These are phyloP conservation scores for Mormyrus hasselquistii DNA, from an alignment of 2,797 vertebrate genomes.

Conservation along the genomic window DNA sequence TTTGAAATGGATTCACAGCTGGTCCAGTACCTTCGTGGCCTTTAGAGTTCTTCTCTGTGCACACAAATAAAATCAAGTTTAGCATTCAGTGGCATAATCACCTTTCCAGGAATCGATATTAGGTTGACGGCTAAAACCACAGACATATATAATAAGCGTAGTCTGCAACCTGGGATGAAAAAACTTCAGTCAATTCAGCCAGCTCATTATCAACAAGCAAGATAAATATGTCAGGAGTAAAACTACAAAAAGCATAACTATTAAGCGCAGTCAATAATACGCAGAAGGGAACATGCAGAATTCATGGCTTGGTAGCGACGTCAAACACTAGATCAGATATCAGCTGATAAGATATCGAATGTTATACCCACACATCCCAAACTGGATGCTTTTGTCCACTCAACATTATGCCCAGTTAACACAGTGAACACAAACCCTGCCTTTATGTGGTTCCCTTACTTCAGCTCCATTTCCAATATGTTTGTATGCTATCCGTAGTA, in stretches of 20 bases:
- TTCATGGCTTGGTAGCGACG: neutral
- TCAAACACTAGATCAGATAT: neutral
- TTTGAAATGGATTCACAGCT: neutral
- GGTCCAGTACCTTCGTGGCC: neutral
- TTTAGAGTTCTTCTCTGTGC: neutral
- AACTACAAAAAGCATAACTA: neutral
- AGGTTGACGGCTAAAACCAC: neutral
- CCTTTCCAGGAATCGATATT: neutral
- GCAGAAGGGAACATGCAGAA: neutral
- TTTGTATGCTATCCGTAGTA: neutral
- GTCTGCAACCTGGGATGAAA: neutral
- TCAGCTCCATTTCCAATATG: neutral
- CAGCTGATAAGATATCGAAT: neutral
- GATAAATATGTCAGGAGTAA: slow-evolving; percentile 1
- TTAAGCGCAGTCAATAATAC: neutral
- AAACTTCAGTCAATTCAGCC: neutral
- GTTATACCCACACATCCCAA: neutral
- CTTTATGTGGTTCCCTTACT: neutral
- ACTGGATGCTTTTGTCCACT: neutral
- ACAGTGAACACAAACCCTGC: neutral
- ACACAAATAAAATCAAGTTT: neutral
- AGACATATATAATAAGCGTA: neutral
- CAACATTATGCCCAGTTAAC: neutral
- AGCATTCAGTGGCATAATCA: neutral
- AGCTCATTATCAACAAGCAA: neutral